A percentile compares a stretch with the other conserved stretches of the same genome.
Conservation (phyloP, 2,888 invertebrate species). For the Dicroscelio sp. region DNA sequence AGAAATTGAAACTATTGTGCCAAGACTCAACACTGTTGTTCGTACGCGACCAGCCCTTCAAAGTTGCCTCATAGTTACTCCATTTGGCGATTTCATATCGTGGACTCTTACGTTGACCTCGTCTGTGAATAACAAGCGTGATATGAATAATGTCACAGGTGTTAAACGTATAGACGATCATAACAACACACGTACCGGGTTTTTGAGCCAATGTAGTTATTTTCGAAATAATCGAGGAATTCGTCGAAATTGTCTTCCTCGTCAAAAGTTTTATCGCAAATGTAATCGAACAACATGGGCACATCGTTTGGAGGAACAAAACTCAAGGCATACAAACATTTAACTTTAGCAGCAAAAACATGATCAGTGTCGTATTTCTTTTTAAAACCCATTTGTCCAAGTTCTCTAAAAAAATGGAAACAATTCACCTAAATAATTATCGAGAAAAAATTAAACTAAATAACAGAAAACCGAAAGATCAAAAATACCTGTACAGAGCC, state of each 20-base stretch:
- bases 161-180: no score
- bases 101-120: no score
- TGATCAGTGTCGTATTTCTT: neutral
- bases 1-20: neutral
- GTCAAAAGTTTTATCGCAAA: neutral
- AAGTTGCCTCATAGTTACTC: neutral
- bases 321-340: slow-evolving; percentile 8
- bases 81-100: no score
- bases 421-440: neutral
- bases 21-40: slow-evolving; percentile 1
- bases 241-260: no score
- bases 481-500: slow-evolving; percentile 4
- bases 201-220: no score
- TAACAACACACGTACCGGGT: no score
- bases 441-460: slow-evolving; percentile 1
- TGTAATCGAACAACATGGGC: neutral
- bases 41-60: neutral
- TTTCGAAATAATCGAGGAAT: no score
- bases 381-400: neutral
- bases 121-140: no score
- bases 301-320: slow-evolving; percentile 14
- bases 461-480: neutral
- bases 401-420: slow-evolving; percentile 19
- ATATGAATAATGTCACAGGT: no score
- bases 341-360: neutral